Evolutionary conservation across 2,113 vertebrate species (phyloP).

Genomic region (Machaerirhynchus nigripectus): DNA sequence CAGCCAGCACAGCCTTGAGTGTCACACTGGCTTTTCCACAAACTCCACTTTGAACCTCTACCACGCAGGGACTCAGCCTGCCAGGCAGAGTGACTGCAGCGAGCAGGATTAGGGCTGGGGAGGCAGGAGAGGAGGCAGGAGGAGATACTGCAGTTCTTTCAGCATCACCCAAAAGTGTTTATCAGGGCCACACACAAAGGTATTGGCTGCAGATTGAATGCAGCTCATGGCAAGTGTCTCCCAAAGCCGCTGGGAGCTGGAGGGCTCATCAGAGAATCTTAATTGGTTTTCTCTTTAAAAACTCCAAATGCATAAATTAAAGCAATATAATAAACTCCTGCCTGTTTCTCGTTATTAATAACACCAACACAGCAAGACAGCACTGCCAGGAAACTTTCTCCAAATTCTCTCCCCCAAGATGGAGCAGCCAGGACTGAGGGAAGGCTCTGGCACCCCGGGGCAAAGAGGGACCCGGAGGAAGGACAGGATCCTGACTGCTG

Average conservation of each 20-base stretch:
- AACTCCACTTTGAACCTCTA: neutral
- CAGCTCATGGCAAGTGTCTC: neutral
- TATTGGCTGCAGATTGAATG: neutral
- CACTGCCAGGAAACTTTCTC: neutral
- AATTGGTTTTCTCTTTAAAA: constrained; percentile 46
- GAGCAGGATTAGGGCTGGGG: neutral
- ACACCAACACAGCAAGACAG: neutral
- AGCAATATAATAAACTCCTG: neutral
- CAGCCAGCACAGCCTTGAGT: neutral
- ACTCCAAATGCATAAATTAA: constrained; percentile 27
- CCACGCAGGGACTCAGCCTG: neutral
- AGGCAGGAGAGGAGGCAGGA: neutral
- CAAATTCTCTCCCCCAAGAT: neutral
- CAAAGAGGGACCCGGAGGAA: neutral
- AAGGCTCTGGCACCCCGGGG: rapidly evolving
- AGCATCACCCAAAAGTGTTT: constrained; percentile 21
- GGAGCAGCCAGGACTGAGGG: neutral
- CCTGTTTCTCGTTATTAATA: neutral
- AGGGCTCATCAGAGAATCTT: constrained; percentile 55
- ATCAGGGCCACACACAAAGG: constrained; percentile 39
- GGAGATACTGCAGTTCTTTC: neutral
- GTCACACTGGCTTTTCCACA: neutral
- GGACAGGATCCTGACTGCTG: neutral
- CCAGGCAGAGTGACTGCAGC: neutral
- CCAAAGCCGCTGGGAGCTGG: neutral